These are phyloP conservation scores for Latrodectus elegans DNA, from an alignment of 2,888 invertebrate genomes.

Conservation along the genomic window DNA sequence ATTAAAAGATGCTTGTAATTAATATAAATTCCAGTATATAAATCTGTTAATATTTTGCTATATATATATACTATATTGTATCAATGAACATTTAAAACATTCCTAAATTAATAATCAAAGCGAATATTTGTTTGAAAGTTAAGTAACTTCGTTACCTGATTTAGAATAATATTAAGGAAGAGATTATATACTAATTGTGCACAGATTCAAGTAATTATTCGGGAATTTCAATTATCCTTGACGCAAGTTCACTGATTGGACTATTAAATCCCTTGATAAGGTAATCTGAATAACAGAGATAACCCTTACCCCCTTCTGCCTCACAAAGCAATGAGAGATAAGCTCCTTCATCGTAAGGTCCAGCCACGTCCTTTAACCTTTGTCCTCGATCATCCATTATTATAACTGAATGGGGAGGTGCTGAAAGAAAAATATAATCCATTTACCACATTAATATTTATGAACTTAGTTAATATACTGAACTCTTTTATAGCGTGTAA, in stretches of 20 bases:
- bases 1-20: no score
- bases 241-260: conserved; percentile 9
- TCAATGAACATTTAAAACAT: not conserved
- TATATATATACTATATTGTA: not conserved
- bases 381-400: conserved; percentile 68
- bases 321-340: conserved; percentile 73
- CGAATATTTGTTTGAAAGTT: not conserved
- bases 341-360: conserved; percentile 73
- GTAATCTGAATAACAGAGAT: conserved; percentile 27
- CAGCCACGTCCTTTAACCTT: conserved; percentile 69
- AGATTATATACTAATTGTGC: not conserved
- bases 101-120: not conserved
- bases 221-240: conserved; percentile 35
- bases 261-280: conserved; percentile 8
- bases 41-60: no score
- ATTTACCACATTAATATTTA: no score
- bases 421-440: conserved; percentile 16
- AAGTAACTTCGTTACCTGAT: not conserved
- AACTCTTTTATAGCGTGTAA: no score
- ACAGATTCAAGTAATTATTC: not conserved
- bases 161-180: not conserved
- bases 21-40: no score
- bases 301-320: conserved; percentile 72
- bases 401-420: conserved; percentile 61
- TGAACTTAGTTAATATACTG: no score